Base-by-base conservation (phyloP, 2,888 invertebrate species). In the Leptodirus hochenwartii region DNA sequence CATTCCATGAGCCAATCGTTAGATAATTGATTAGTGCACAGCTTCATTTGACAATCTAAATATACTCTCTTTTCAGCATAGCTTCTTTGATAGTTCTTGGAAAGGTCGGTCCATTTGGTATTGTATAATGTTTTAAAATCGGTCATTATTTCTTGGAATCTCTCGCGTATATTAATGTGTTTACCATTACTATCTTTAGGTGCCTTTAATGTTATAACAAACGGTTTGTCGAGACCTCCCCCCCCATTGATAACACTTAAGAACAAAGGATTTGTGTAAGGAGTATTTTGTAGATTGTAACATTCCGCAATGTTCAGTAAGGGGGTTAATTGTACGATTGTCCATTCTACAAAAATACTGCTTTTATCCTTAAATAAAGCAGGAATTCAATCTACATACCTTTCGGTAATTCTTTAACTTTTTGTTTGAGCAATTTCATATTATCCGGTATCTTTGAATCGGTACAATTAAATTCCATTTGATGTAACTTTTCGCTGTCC, bases 251-350 rank as follows among this genome's bases (percentile, higher is more conserved):
- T 52, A 13, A 53, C 43, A 6, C 49, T 40, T 23, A 55, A 34
- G 35, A 49, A 42, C 25, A 55, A 36, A 3, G 45, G 32, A 33
- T 42, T 44, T 12, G 50, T 50, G 22, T 37, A 37, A 25, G 38
- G 37, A 17, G 41, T 39, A 14, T 39, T 39, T n/a, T 46, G 37
- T 13, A 44, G 29, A 32, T 47, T 43, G 8, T 25, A 3, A 30
- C 39, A 36, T 33, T 50, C 47, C 32, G 41, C 20, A 12, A 39
- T 27, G 38, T 43, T 47, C 37, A 39, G 44, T 5, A 43, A 37
- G 1, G 64, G 58, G 5, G 67, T 66, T 33, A 70, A 35, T 42
- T 70, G 70, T 29, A 70, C 45, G 29, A 70, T 40, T 1, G 67
- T 67, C 70, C 70, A 70, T 53, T 70, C 69, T 68, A 50, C 56